phyloP scores from a whole-genome alignment of 23 tunicate species.

The Ascidia mentula region DNA sequence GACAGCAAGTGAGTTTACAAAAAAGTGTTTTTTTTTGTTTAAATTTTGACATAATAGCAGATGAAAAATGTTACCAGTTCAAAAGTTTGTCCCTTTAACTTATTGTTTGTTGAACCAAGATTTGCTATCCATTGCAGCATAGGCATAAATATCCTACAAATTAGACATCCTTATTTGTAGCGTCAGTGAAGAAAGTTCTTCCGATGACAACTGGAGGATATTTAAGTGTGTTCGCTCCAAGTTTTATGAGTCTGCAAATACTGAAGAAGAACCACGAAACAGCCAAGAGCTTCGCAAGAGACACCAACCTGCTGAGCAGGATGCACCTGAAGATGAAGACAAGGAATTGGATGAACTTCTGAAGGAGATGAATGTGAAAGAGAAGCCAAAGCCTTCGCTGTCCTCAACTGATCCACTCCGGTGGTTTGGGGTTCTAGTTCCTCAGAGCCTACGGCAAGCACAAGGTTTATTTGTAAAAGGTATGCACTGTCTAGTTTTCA shows the following conservation, averaged over 20 bases:
- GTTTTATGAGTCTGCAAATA: neutral
- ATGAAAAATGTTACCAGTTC: neutral
- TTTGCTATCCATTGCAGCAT: no score
- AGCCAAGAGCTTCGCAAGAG: conserved; percentile 8
- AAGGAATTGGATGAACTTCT: conserved; percentile 2
- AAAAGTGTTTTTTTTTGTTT: no score
- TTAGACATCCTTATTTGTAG: neutral
- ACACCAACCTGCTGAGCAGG: neutral
- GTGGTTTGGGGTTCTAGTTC: conserved; percentile 75
- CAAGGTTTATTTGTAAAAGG: conserved; percentile 51
- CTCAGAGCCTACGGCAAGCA: conserved; percentile 47
- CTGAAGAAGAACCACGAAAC: neutral
- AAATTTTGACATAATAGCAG: no score
- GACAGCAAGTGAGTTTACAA: conserved; percentile 8
- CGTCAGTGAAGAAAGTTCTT: neutral
- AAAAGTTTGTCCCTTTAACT: neutral
- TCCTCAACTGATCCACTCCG: conserved; percentile 34
- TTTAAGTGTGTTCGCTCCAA: neutral
- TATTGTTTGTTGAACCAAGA: neutral
- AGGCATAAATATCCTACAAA: neutral
- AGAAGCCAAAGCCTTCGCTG: conserved; percentile 10
- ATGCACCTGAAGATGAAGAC: neutral
- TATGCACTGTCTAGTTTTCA: no score
- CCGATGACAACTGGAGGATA: neutral
- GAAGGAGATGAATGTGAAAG: neutral